Evolutionary conservation across 2,113 vertebrate species (phyloP).

Genomic region (Colossoma macropomum): DNA sequence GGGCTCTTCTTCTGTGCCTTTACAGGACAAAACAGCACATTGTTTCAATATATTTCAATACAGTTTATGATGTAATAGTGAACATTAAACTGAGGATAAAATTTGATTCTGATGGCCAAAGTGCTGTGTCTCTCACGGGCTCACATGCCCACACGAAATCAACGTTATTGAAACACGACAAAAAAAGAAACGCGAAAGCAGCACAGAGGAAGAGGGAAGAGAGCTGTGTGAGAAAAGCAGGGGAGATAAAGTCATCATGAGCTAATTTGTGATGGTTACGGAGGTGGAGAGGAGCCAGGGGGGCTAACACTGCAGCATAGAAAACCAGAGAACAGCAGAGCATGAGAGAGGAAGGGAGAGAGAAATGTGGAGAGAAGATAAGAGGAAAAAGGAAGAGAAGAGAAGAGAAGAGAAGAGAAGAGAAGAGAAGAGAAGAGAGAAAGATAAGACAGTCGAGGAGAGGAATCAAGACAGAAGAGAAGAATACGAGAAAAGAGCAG

Average conservation of each 20-base stretch:
- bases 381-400: background rate
- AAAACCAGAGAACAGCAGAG: background rate
- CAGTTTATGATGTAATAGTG: no score
- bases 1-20: no score
- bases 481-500: background rate
- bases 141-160: background rate
- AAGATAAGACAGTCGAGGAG: background rate
- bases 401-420: background rate
- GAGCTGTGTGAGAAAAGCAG: background rate
- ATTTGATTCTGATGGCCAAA: no score
- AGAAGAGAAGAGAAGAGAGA: constrained; percentile 33
- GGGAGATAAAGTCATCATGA: constrained; percentile 12
- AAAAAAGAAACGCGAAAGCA: background rate
- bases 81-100: no score
- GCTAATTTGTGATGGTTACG: constrained; percentile 34
- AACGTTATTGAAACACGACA: background rate
- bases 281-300: constrained; percentile 13
- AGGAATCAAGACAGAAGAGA: background rate
- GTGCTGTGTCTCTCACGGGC: background rate
- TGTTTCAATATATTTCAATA: background rate
- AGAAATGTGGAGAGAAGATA: background rate
- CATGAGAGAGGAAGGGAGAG: constrained; percentile 36
- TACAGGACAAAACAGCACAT: background rate
- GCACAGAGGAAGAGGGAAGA: background rate
- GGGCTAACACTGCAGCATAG: background rate